Evolutionary conservation across 2,797 vertebrate genomes (phyloP).

Genomic region (Galagoides demidoff): DNA sequence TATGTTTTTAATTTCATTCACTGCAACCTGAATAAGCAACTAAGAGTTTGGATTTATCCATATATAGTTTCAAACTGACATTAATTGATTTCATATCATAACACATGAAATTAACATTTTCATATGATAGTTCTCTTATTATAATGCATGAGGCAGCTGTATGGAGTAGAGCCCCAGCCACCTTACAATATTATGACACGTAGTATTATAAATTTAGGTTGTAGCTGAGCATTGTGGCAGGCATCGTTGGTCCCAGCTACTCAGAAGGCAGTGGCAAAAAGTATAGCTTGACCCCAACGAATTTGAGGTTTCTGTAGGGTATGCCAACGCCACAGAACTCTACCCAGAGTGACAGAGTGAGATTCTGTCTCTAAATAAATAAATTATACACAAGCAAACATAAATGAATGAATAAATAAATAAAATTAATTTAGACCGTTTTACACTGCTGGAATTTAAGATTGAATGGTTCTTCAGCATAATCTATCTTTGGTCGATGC

Average conservation of each 20-base stretch:
- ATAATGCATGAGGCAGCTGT: neutral
- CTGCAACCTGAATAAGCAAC: neutral
- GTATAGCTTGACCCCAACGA: too few relatives aligned
- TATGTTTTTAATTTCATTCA: neutral
- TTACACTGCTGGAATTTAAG: neutral
- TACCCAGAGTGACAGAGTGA: too few relatives aligned
- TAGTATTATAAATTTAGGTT: too few relatives aligned
- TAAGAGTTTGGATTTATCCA: neutral
- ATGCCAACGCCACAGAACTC: too few relatives aligned
- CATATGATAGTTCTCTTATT: neutral
- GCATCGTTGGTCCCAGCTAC: too few relatives aligned
- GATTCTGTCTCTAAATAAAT: too few relatives aligned
- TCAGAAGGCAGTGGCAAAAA: too few relatives aligned
- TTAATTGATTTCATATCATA: neutral
- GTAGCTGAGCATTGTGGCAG: too few relatives aligned
- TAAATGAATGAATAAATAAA: too few relatives aligned
- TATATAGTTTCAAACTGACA: neutral
- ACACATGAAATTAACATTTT: neutral
- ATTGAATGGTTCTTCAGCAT: neutral
- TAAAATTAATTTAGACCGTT: neutral
- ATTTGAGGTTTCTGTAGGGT: too few relatives aligned
- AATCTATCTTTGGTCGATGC: neutral
- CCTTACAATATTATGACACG: neutral
- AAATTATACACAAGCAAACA: too few relatives aligned
- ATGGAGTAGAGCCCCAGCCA: neutral